Conservation (phyloP, 2,113 vertebrate genomes). For the Eublepharis macularius region DNA sequence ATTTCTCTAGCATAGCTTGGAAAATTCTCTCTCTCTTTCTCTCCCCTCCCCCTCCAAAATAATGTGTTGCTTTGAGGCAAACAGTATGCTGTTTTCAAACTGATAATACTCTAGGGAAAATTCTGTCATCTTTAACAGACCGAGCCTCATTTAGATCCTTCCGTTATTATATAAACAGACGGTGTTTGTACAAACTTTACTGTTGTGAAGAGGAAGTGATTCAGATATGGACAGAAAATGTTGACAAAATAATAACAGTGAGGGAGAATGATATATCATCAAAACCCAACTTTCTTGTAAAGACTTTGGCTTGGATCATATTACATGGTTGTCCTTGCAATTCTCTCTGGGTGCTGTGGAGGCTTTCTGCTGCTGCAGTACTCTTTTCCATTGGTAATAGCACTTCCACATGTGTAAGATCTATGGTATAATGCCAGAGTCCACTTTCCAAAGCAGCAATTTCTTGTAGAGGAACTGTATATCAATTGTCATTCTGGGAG, state of each 20-base stretch:
- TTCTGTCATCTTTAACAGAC: slow-evolving; percentile 61
- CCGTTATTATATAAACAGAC: slow-evolving; percentile 26
- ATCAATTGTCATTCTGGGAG: no score
- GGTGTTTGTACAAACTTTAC: slow-evolving; percentile 53
- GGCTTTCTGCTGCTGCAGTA: no score
- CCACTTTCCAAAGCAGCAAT: no score
- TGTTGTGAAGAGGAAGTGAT: slow-evolving; percentile 2
- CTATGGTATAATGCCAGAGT: no score
- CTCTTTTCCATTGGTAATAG: no score
- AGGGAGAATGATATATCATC: not conserved
- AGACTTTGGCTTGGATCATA: no score
- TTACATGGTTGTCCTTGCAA: no score
- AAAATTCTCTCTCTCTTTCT: slow-evolving; percentile 47
- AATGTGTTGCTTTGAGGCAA: slow-evolving; percentile 62
- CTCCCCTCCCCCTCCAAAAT: slow-evolving; percentile 21
- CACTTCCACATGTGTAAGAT: no score
- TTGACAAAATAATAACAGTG: not conserved
- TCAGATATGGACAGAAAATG: slow-evolving; percentile 1
- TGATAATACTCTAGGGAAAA: slow-evolving; percentile 61
- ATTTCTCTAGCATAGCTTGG: slow-evolving; percentile 47
- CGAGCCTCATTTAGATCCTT: slow-evolving; percentile 53
- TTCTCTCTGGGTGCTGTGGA: no score
- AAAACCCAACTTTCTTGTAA: no score
- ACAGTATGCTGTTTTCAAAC: slow-evolving; percentile 64
- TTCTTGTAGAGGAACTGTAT: no score